Evolutionary conservation across 2,888 invertebrate species (phyloP).

Genomic region (Sisyra terminalis): DNA sequence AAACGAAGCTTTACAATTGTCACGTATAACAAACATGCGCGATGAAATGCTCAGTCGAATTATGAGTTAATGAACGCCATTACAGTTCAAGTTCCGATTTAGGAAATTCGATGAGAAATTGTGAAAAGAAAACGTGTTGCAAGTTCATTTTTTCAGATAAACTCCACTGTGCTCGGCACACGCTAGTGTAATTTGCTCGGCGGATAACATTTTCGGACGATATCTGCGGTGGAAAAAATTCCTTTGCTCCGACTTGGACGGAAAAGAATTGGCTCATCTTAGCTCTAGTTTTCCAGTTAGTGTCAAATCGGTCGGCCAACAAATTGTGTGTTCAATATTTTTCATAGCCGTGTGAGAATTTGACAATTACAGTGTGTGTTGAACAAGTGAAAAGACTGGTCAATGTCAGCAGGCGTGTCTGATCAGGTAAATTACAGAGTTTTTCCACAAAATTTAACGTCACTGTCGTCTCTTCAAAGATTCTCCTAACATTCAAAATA

Average conservation of each 20-base stretch:
- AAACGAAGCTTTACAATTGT: constrained; percentile 4
- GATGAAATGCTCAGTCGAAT: constrained; percentile 8
- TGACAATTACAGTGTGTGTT: constrained; percentile 17
- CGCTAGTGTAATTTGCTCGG: too few relatives aligned
- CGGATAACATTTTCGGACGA: too few relatives aligned
- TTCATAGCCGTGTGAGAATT: not conserved
- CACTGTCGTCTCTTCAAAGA: constrained; percentile 14
- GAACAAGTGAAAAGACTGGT: constrained; percentile 44
- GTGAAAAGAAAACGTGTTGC: not conserved
- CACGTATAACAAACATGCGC: constrained; percentile 9
- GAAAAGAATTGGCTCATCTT: too few relatives aligned
- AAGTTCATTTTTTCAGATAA: too few relatives aligned
- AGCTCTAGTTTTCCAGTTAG: too few relatives aligned
- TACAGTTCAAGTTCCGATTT: constrained; percentile 22
- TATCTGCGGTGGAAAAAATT: too few relatives aligned
- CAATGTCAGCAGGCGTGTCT: constrained; percentile 86
- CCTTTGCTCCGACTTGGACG: too few relatives aligned
- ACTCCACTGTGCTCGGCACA: too few relatives aligned
- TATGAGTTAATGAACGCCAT: constrained; percentile 23
- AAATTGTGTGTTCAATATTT: not conserved
- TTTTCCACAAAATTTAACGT: not conserved
- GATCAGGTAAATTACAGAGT: constrained; percentile 74
- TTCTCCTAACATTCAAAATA: constrained; percentile 16
- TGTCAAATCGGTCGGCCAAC: too few relatives aligned
- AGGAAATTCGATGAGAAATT: constrained; percentile 10